Percentiles rank a stretch among this genome's conserved stretches.
Evolutionary conservation across 2,113 vertebrate species (phyloP).

Genomic region (Acanthochromis polyacanthus): DNA sequence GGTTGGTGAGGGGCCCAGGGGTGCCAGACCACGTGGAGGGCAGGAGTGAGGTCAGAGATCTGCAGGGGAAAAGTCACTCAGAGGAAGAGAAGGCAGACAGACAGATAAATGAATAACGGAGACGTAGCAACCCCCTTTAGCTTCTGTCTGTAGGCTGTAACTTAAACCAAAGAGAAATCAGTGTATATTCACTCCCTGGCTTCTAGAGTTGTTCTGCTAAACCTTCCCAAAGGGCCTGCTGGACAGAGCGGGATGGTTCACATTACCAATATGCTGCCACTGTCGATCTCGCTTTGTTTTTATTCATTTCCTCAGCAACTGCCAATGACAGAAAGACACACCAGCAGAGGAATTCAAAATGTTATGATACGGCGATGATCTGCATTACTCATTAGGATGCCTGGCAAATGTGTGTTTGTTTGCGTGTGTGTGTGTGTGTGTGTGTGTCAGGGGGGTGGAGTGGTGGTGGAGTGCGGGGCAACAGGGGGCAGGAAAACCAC

Average conservation of each 20-base stretch:
- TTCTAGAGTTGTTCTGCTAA: slow-evolving; percentile 49
- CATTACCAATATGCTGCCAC: slow-evolving; percentile 62
- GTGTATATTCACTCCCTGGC: slow-evolving; percentile 35
- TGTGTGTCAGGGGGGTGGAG: neutral
- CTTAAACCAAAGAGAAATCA: slow-evolving; percentile 42
- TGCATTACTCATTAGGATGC: slow-evolving; percentile 71
- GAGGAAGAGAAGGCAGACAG: slow-evolving; percentile 31
- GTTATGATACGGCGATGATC: slow-evolving; percentile 64
- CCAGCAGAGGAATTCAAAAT: slow-evolving; percentile 57
- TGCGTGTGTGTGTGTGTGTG: slow-evolving; percentile 16
- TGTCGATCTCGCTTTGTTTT: slow-evolving; percentile 56
- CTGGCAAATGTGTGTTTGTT: slow-evolving; percentile 57
- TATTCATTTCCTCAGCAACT: slow-evolving; percentile 55
- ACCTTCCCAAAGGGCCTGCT: slow-evolving; percentile 42
- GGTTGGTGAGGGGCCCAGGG: slow-evolving; percentile 58
- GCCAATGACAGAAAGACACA: slow-evolving; percentile 48
- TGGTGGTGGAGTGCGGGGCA: slow-evolving; percentile 32
- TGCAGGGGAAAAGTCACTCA: slow-evolving; percentile 46
- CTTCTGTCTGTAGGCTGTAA: slow-evolving; percentile 28
- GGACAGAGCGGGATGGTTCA: slow-evolving; percentile 40
- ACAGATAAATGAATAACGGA: slow-evolving; percentile 6
- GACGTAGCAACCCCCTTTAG: neutral
- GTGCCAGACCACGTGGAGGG: slow-evolving; percentile 59
- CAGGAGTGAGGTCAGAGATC: slow-evolving; percentile 55
- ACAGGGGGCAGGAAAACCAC: slow-evolving; percentile 71